Percentiles rank a stretch among this genome's conserved stretches.
Conservation (phyloP, 2,113 vertebrate species). For the Xyrauchen texanus region DNA sequence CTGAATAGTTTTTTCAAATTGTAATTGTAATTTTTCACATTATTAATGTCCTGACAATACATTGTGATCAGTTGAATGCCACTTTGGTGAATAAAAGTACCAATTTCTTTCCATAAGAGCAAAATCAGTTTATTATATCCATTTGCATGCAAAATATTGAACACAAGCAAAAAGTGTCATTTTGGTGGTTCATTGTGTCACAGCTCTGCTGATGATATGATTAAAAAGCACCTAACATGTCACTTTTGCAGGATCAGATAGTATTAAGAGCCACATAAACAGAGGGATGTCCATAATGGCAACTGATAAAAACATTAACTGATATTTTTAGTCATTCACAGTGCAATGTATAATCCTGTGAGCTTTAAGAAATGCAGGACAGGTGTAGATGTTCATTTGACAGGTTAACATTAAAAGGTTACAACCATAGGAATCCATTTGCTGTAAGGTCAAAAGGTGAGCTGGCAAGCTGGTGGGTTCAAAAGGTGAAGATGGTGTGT, state of each 20-base stretch:
- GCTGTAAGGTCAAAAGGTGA: slow-evolving; percentile 19
- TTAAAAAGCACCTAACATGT: slow-evolving; percentile 2
- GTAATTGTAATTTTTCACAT: too few species aligned
- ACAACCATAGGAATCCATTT: neutral
- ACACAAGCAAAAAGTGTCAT: neutral
- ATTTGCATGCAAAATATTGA: slow-evolving; percentile 30
- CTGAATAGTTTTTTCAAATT: too few species aligned
- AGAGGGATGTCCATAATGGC: slow-evolving; percentile 7
- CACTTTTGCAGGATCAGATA: neutral
- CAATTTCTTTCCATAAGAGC: too few species aligned
- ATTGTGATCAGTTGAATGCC: too few species aligned
- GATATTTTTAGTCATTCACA: slow-evolving; percentile 31
- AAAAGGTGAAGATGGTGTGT: slow-evolving; percentile 4
- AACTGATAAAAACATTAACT: slow-evolving; percentile 25
- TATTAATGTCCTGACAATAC: too few species aligned
- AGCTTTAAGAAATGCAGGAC: slow-evolving; percentile 23
- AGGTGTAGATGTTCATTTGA: slow-evolving; percentile 8
- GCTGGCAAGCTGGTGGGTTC: neutral
- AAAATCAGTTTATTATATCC: slow-evolving; percentile 23
- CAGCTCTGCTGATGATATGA: neutral
- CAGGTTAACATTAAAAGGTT: slow-evolving; percentile 34
- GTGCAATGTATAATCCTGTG: neutral
- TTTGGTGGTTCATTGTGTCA: neutral
- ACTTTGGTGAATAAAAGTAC: too few species aligned
- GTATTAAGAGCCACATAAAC: neutral